phyloP scores from a whole-genome alignment of 2,888 invertebrate species.

The Hipparchia sbordonii region DNA sequence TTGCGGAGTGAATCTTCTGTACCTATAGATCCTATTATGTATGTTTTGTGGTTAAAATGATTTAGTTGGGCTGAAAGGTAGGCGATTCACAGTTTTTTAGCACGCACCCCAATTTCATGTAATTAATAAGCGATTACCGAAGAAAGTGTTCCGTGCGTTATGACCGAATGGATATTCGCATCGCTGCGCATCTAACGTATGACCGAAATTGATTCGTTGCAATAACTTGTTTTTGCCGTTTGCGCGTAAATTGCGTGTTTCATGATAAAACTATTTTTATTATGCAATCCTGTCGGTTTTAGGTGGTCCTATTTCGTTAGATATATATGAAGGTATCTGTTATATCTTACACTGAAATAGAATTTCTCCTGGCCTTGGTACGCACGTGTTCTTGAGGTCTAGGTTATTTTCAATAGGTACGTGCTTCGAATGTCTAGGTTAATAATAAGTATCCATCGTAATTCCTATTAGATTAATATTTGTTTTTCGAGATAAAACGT shows the following conservation, averaged over 20 bases:
- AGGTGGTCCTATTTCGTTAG: conserved; percentile 4
- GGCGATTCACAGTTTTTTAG: neutral
- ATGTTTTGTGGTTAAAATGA: no score
- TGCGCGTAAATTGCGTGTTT: conserved; percentile 33
- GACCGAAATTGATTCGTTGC: conserved; percentile 41
- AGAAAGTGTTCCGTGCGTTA: conserved; percentile 47
- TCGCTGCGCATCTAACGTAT: conserved; percentile 49
- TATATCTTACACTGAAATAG: neutral
- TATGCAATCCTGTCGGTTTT: conserved; percentile 30
- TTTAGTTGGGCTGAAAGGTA: neutral
- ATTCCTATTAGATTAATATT: no score
- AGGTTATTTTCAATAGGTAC: neutral
- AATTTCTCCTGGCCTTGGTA: neutral
- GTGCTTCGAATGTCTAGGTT: no score
- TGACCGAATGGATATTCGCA: conserved; percentile 43
- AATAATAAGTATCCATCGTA: neutral
- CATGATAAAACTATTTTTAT: conserved; percentile 30
- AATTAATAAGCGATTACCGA: conserved; percentile 43
- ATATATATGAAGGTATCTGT: neutral
- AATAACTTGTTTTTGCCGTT: conserved; percentile 44
- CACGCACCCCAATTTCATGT: conserved; percentile 38
- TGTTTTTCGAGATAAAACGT: no score
- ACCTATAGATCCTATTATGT: no score
- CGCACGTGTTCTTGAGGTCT: neutral
- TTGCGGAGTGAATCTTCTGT: no score